phyloP scores from a whole-genome alignment of 2,113 vertebrate genomes.

The Crotalus helleri region DNA sequence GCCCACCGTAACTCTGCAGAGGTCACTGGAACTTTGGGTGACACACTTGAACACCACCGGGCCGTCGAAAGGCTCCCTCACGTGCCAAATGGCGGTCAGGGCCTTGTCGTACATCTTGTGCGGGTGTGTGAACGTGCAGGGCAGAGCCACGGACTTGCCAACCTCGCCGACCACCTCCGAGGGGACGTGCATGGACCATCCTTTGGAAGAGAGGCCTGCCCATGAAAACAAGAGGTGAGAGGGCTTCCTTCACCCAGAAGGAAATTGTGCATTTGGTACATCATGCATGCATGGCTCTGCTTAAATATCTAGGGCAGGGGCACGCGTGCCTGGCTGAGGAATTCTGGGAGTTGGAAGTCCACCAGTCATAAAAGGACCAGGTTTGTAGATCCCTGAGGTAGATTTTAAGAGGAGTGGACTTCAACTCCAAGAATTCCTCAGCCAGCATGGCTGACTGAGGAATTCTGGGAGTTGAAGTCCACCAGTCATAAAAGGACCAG shows the following conservation, averaged over 20 bases:
- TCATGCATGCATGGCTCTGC: neutral
- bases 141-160: slow-evolving; percentile 81
- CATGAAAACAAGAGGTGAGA: neutral
- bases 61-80: slow-evolving; percentile 74
- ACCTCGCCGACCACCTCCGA: slow-evolving; percentile 79
- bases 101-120: slow-evolving; percentile 80
- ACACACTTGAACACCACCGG: slow-evolving; percentile 81
- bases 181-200: slow-evolving; percentile 84
- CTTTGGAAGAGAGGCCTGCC: slow-evolving; percentile 56
- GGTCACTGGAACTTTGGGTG: slow-evolving; percentile 66
- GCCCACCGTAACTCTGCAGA: slow-evolving; percentile 76
- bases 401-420: no score
- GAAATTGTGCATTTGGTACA: neutral
- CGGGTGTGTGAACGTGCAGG: slow-evolving; percentile 90
- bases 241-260: neutral
- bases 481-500: no score
- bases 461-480: no score
- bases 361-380: no score
- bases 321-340: no score
- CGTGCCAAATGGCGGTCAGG: slow-evolving; percentile 84
- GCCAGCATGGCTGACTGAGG: no score
- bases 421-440: no score
- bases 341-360: no score
- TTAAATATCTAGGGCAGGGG: neutral
- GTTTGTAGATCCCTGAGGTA: no score